These are phyloP conservation scores for Leptinotarsa undecemlineata DNA, from an alignment of 1,140 invertebrate species.

Conservation along the genomic window DNA sequence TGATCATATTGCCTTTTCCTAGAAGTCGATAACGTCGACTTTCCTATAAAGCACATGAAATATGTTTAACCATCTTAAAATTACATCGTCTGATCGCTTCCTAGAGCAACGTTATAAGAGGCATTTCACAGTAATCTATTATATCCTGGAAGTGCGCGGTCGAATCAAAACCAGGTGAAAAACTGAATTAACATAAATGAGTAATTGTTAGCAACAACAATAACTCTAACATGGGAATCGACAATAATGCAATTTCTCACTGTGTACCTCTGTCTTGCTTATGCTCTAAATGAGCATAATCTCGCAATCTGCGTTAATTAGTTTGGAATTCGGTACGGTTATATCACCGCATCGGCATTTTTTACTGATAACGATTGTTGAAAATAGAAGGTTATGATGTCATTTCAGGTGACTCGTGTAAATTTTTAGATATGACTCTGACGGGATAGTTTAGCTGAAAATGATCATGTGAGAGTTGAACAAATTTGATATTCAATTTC, in stretches of 20 bases:
- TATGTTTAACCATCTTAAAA: background rate
- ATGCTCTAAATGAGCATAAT: no score
- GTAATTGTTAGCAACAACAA: conserved; percentile 16
- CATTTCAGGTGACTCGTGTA: no score
- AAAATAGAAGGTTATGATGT: no score
- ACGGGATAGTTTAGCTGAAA: no score
- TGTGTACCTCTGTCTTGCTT: background rate
- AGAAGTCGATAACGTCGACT: background rate
- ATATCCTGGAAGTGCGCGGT: background rate
- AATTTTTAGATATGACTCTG: no score
- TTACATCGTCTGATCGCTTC: background rate
- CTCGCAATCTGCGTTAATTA: background rate
- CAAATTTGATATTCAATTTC: no score
- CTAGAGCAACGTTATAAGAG: background rate
- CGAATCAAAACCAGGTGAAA: conserved; percentile 9
- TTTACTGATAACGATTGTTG: background rate
- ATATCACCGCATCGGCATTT: background rate
- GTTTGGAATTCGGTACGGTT: background rate
- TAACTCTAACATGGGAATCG: conserved; percentile 12
- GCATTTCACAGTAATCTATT: background rate
- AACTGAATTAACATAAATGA: conserved; percentile 14
- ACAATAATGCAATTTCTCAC: conserved; percentile 13
- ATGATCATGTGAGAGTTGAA: no score
- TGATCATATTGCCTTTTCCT: background rate
- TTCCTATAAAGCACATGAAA: background rate